These are phyloP conservation scores for Pararge aegeria DNA, from an alignment of 1,140 invertebrate genomes.

Conservation along the genomic window DNA sequence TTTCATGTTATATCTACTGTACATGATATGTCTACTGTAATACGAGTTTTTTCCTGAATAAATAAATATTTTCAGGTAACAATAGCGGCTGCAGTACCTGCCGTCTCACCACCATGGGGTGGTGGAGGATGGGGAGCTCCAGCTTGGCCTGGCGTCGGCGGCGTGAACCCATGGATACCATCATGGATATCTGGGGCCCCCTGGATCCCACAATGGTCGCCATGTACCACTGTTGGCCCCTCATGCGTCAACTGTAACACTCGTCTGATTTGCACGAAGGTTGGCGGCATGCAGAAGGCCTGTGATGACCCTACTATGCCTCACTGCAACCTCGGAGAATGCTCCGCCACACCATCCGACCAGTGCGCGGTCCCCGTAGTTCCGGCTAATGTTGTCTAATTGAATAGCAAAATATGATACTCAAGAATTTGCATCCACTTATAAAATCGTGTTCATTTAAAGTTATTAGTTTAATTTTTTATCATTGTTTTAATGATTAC, in stretches of 20 bases:
- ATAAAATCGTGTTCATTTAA: too few relatives aligned
- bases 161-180: constrained; percentile 54
- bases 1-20: too few relatives aligned
- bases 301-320: constrained; percentile 61
- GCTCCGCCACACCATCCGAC: constrained; percentile 60
- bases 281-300: constrained; percentile 51
- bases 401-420: constrained; percentile 1
- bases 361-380: constrained; percentile 42
- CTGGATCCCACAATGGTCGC: constrained; percentile 59
- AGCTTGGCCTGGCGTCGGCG: constrained; percentile 32
- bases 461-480: too few relatives aligned
- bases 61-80: constrained; percentile 42
- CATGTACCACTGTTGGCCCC: constrained; percentile 53
- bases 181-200: constrained; percentile 53
- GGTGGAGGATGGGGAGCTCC: constrained; percentile 19
- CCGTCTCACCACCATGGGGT: constrained; percentile 26
- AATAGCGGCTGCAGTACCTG: constrained; percentile 43
- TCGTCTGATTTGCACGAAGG: constrained; percentile 58
- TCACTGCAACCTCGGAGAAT: constrained; percentile 66
- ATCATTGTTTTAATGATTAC: too few relatives aligned
- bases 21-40: too few relatives aligned
- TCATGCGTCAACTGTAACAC: constrained; percentile 61
- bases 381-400: constrained; percentile 22
- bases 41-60: too few relatives aligned
- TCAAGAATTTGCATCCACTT: background rate